Percentiles rank a stretch among this genome's conserved stretches.
These are phyloP conservation scores for Laticauda laticaudata DNA, from an alignment of 2,113 vertebrate genomes.

Conservation along the genomic window DNA sequence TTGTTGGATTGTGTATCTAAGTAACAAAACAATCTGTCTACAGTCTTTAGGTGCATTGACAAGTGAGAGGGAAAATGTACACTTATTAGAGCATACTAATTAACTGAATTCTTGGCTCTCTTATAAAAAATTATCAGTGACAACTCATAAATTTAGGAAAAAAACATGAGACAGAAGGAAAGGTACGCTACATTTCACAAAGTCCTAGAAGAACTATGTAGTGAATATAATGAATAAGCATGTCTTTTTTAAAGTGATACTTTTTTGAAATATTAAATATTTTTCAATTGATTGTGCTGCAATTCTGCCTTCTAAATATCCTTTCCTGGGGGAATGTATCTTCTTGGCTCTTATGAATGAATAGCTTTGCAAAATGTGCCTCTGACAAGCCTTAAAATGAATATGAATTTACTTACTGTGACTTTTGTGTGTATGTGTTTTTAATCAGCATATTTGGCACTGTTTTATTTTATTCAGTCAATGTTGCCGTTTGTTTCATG, in stretches of 20 bases:
- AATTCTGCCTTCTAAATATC: conserved; percentile 7
- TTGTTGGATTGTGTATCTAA: not conserved
- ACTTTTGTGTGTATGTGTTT: conserved; percentile 22
- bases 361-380: conserved; percentile 39
- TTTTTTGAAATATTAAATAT: conserved; percentile 23
- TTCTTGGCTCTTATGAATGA: conserved; percentile 48
- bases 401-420: conserved; percentile 40
- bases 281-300: conserved; percentile 30
- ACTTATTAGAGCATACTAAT: not conserved
- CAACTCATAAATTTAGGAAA: conserved; percentile 20
- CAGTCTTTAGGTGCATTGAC: not conserved
- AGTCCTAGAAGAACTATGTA: not conserved
- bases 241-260: not conserved
- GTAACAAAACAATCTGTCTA: not conserved
- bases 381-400: conserved; percentile 46
- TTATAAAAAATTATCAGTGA: not conserved
- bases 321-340: not conserved
- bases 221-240: not conserved
- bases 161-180: conserved; percentile 18
- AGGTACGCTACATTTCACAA: conserved; percentile 1
- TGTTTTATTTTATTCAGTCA: conserved; percentile 31
- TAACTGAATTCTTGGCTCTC: not conserved
- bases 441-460: conserved; percentile 42
- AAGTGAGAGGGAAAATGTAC: not conserved
- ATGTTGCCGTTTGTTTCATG: conserved; percentile 35